A percentile compares a stretch with the other conserved stretches of the same genome.
phyloP scores from a whole-genome alignment of 35 echinoderm and acorn worm species.

The Holothuria glaberrima region DNA sequence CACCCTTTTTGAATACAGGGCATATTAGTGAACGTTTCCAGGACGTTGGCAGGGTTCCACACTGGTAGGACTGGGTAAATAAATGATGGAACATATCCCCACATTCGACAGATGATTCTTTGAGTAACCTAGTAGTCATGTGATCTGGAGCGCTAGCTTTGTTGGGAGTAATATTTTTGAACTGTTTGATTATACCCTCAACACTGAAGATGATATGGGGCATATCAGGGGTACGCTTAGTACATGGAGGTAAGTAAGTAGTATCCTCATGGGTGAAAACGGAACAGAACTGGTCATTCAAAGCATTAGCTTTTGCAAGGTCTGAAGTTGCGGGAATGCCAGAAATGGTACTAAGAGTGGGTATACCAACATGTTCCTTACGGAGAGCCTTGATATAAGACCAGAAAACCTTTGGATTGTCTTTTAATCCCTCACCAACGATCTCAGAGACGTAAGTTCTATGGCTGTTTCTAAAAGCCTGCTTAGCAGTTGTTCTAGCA shows the following conservation, averaged over 20 bases:
- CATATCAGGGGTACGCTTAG: too few relatives aligned
- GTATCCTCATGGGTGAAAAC: neutral
- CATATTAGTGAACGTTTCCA: too few relatives aligned
- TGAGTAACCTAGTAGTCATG: too few relatives aligned
- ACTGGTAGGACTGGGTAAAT: neutral
- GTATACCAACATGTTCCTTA: constrained; percentile 9
- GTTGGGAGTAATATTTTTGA: too few relatives aligned
- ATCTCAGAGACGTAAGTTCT: neutral
- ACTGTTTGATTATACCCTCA: neutral
- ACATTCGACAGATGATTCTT: too few relatives aligned
- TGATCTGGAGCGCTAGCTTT: too few relatives aligned
- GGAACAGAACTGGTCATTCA: neutral
- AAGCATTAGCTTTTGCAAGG: neutral
- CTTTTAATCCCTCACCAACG: too few relatives aligned
- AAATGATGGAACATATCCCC: neutral
- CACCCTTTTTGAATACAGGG: neutral
- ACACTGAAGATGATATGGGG: too few relatives aligned
- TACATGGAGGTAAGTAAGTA: too few relatives aligned
- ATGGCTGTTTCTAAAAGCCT: neutral
- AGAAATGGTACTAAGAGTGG: constrained; percentile 4
- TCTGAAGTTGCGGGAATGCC: too few relatives aligned
- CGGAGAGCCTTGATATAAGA: constrained; percentile 9
- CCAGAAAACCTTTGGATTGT: neutral
- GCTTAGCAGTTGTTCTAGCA: constrained; percentile 4
- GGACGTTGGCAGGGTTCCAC: too few relatives aligned